Evolutionary conservation across 2,888 invertebrate genomes (phyloP).

Genomic region (Ctena decussata): DNA sequence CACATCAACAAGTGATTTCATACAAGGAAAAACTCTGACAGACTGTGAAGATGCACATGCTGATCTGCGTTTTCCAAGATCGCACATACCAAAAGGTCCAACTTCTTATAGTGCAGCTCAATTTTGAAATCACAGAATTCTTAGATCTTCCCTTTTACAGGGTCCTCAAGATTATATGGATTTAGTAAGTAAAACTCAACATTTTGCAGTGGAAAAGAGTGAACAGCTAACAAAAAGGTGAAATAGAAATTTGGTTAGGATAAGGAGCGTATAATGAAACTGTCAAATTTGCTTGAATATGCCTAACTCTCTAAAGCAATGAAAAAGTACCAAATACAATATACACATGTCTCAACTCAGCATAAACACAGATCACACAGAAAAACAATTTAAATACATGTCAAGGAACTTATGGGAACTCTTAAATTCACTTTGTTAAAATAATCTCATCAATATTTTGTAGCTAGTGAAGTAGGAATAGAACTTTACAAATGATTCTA

Average conservation of each 20-base stretch:
- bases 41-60: no score
- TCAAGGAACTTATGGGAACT: not conserved
- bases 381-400: constrained; percentile 18
- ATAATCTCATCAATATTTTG: not conserved
- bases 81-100: no score
- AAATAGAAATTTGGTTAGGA: constrained; percentile 19
- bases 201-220: constrained; percentile 41
- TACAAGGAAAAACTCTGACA: no score
- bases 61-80: no score
- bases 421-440: not conserved
- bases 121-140: not conserved
- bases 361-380: constrained; percentile 37
- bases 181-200: constrained; percentile 6
- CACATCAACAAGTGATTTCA: no score
- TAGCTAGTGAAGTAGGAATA: not conserved
- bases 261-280: constrained; percentile 17
- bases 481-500: constrained; percentile 5
- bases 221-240: constrained; percentile 42
- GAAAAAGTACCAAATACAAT: constrained; percentile 38
- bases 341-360: constrained; percentile 39
- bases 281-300: constrained; percentile 25
- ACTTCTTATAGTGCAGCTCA: no score
- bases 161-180: not conserved
- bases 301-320: constrained; percentile 37
- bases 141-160: not conserved